Evolutionary conservation across 23 tunicate genomes (phyloP), one percentile per base, ranked within the genome.

Genomic region (Clavelina lepadiformis): DNA sequence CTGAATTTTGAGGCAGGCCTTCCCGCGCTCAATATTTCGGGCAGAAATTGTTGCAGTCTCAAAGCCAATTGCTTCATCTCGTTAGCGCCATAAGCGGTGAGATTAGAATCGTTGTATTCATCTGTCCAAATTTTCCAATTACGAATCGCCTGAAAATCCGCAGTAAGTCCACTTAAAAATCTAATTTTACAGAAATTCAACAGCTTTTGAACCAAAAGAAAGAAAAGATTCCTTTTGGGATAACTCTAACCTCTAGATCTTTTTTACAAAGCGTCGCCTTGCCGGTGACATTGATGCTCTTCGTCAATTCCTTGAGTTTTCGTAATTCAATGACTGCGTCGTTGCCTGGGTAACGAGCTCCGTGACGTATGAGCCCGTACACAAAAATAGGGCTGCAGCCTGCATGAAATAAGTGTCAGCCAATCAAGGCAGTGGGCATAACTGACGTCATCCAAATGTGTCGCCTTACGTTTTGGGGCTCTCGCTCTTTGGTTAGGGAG

Each of bases 191-290:
- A 11, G 11, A 11, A 8, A 41, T 15, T 15, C 11, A 11, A 41
- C 49, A 41, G 49, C 49, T 15, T 41, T 41, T 8, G 11, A 41
- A 11, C 11, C 13, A 11, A 41, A 41, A 41, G n/a, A n/a, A n/a
- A n/a, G n/a, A n/a, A n/a, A n/a, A n/a, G n/a, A n/a, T n/a, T n/a
- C n/a, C n/a, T n/a, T n/a, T n/a, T n/a, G n/a, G n/a, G n/a, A n/a
- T n/a, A n/a, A n/a, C n/a, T n/a, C n/a, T n/a, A n/a, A 71, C 76
- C 35, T 71, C 34, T 3, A 71, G 19, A 30, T 71, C 76, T 54
- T 71, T 56, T 28, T 35, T 26, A 65, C 76, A 71, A 3, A 71
- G 22, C 50, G 25, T 34, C 23, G 76, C 76, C 22, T 19, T 71
- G n/a, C 76, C 76, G 22, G 76, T 71, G 7, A 26, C n/a, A 21